Conservation (phyloP, 1,140 invertebrate species). For the Drosophila punjabiensis region DNA sequence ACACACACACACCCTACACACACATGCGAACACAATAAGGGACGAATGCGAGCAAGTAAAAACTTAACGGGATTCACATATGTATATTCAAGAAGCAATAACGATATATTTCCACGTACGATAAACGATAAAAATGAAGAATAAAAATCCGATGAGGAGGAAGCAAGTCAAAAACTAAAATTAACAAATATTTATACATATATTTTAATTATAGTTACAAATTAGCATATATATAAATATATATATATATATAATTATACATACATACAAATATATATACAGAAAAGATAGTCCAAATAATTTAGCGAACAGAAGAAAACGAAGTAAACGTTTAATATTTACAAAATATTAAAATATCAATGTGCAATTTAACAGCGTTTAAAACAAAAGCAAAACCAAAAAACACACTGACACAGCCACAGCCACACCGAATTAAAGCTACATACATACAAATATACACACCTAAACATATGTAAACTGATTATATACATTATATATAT, state of each 20-base stretch:
- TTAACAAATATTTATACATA: constrained; percentile 72
- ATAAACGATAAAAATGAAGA: constrained; percentile 12
- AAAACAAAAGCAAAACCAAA: constrained; percentile 56
- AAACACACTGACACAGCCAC: constrained; percentile 34
- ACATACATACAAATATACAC: constrained; percentile 29
- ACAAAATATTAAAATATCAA: constrained; percentile 82
- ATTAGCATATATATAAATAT: constrained; percentile 69
- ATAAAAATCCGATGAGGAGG: constrained; percentile 32
- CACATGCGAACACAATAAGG: constrained; percentile 30
- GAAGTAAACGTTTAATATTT: constrained; percentile 76
- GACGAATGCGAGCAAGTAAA: constrained; percentile 45
- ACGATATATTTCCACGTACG: constrained; percentile 72
- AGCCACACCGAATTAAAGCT: constrained; percentile 43
- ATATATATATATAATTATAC: constrained; percentile 67
- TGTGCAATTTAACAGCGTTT: constrained; percentile 82
- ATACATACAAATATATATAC: constrained; percentile 65
- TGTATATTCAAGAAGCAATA: constrained; percentile 79
- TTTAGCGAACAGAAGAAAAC: constrained; percentile 55
- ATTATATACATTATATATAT: constrained; percentile 57
- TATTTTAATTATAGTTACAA: constrained; percentile 75
- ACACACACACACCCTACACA: constrained; percentile 36
- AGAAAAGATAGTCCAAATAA: constrained; percentile 71
- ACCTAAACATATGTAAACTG: constrained; percentile 36
- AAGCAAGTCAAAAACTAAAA: constrained; percentile 60
- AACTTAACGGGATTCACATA: constrained; percentile 59